These are phyloP conservation scores for Xylota sylvarum DNA, from an alignment of 2,888 invertebrate genomes.

Conservation along the genomic window DNA sequence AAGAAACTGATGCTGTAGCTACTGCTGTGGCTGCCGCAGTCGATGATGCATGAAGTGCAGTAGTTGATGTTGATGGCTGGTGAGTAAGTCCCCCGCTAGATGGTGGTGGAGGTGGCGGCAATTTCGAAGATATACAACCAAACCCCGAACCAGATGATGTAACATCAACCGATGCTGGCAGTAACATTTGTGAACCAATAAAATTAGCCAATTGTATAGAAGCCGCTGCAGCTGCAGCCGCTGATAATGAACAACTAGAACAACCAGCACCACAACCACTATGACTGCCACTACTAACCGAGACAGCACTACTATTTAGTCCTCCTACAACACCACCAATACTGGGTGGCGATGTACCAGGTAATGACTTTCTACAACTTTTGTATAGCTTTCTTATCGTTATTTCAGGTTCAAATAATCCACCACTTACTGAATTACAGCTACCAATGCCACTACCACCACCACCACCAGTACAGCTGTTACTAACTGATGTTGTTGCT, in stretches of 20 bases:
- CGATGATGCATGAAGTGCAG: slow-evolving; percentile 39
- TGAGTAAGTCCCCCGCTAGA: slow-evolving; percentile 50
- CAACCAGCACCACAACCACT: slow-evolving; percentile 80
- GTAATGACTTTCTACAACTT: slow-evolving; percentile 80
- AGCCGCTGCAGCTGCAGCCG: slow-evolving; percentile 80
- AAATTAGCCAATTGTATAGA: slow-evolving; percentile 83
- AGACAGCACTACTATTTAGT: slow-evolving; percentile 27
- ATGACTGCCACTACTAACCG: slow-evolving; percentile 76
- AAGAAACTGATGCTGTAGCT: slow-evolving; percentile 40
- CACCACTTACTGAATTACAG: slow-evolving; percentile 53
- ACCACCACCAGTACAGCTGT: slow-evolving; percentile 44
- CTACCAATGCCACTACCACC: slow-evolving; percentile 21
- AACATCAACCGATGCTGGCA: slow-evolving; percentile 78
- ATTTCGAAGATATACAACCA: slow-evolving; percentile 62
- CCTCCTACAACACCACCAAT: slow-evolving; percentile 53
- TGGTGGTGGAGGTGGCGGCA: slow-evolving; percentile 60
- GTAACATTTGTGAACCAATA: slow-evolving; percentile 81
- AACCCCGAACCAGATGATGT: slow-evolving; percentile 59
- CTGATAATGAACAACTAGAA: slow-evolving; percentile 78
- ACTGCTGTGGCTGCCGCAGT: slow-evolving; percentile 58
- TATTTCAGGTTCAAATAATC: slow-evolving; percentile 83
- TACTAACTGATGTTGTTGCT: slow-evolving; percentile 60
- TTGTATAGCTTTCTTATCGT: slow-evolving; percentile 84
- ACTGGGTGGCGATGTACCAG: slow-evolving; percentile 64
- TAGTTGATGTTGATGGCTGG: slow-evolving; percentile 39